These are phyloP conservation scores for Sinentomon sp. DNA, from an alignment of 2,888 invertebrate species.

Conservation along the genomic window DNA sequence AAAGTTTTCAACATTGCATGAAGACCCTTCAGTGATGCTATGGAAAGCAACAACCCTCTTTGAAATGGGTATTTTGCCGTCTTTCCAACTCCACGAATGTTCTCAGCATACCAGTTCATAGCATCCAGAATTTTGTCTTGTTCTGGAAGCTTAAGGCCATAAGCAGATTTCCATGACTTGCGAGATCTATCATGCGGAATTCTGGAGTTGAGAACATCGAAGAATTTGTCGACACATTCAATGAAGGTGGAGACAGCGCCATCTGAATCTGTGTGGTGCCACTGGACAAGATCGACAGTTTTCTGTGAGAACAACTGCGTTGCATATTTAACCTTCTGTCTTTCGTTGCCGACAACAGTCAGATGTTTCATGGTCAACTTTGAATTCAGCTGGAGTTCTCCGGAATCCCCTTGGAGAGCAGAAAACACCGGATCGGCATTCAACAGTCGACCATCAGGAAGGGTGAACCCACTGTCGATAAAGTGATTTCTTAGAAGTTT, in stretches of 20 bases:
- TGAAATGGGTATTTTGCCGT: too few species aligned
- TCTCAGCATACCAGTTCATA: too few species aligned
- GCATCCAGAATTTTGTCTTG: constrained; percentile 1
- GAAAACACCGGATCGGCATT: too few species aligned
- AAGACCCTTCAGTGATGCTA: too few species aligned
- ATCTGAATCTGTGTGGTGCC: background rate
- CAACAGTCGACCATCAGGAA: constrained; percentile 7
- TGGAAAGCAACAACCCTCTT: too few species aligned
- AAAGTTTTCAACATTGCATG: too few species aligned
- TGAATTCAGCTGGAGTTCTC: too few species aligned
- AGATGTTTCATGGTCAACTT: constrained; percentile 4
- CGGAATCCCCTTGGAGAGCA: too few species aligned
- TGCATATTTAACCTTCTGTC: constrained; percentile 11
- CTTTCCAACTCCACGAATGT: too few species aligned
- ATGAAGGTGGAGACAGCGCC: constrained; percentile 7
- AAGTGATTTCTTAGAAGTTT: constrained; percentile 13
- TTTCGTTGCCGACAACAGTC: constrained; percentile 5
- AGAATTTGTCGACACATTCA: constrained; percentile 7
- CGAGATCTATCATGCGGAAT: constrained; percentile 3
- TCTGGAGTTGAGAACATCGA: constrained; percentile 10
- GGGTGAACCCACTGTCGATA: constrained; percentile 10
- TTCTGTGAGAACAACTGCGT: constrained; percentile 8
- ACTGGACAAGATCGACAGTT: constrained; percentile 6
- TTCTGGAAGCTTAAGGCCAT: background rate
- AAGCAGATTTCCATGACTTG: constrained; percentile 4